A percentile compares a stretch with the other conserved stretches of the same genome.
phyloP scores from a whole-genome alignment of 2,797 vertebrate genomes.

The Picus viridis region DNA sequence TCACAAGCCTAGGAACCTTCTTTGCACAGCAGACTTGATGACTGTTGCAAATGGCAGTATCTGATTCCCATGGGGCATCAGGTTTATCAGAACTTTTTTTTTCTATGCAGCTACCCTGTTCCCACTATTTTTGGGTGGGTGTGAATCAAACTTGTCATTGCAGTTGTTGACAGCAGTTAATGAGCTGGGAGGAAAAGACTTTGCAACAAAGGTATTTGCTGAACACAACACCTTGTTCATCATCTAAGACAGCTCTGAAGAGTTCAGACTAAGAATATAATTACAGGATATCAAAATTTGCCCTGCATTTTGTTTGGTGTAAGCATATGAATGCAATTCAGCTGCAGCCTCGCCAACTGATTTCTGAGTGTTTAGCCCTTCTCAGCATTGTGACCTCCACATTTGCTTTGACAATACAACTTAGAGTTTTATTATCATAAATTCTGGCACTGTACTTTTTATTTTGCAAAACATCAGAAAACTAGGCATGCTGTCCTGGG shows the following conservation, averaged over 20 bases:
- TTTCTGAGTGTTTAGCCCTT: not conserved
- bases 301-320: not conserved
- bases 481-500: rapidly evolving
- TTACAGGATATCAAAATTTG: not conserved
- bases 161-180: not conserved
- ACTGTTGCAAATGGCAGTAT: too few relatives aligned
- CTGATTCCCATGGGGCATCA: not conserved
- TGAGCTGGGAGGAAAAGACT: not conserved
- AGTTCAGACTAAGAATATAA: not conserved
- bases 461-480: not conserved
- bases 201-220: not conserved
- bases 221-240: not conserved
- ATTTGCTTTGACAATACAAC: not conserved
- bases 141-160: not conserved
- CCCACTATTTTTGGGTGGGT: not conserved
- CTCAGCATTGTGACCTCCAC: not conserved
- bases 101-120: not conserved
- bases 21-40: not conserved
- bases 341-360: not conserved
- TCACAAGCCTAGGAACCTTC: not conserved
- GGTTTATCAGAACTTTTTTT: rapidly evolving
- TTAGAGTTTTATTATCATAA: not conserved
- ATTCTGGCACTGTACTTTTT: not conserved
- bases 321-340: rapidly evolving
- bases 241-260: not conserved